A percentile compares a stretch with the other conserved stretches of the same genome.
Evolutionary conservation across 1,140 invertebrate genomes (phyloP).

Genomic region (Bombus haemorrhoidalis): DNA sequence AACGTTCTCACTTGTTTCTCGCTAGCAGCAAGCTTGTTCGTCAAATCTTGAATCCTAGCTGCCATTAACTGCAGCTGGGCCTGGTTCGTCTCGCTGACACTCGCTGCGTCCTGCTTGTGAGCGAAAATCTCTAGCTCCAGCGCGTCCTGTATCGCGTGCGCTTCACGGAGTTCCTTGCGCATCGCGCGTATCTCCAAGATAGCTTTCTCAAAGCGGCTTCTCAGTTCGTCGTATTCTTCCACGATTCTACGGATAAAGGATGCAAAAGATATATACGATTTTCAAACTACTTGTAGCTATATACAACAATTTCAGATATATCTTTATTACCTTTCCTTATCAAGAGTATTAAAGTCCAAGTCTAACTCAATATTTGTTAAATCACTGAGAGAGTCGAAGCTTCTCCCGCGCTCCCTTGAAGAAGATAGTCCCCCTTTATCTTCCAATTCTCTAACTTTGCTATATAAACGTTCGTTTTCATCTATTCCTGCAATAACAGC

Average conservation of each 20-base stretch:
- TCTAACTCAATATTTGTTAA: conserved; percentile 91
- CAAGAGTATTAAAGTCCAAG: conserved; percentile 88
- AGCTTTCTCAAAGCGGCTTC: conserved; percentile 90
- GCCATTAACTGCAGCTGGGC: conserved; percentile 91
- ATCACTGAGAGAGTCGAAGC: conserved; percentile 91
- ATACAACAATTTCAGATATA: background rate
- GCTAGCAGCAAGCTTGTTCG: conserved; percentile 90
- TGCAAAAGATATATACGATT: background rate
- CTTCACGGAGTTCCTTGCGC: conserved; percentile 91
- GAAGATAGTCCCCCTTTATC: conserved; percentile 82
- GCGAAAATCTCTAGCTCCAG: conserved; percentile 90
- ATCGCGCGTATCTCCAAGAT: conserved; percentile 91
- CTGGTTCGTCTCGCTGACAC: conserved; percentile 87
- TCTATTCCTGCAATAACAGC: conserved; percentile 83
- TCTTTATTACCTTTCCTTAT: conserved; percentile 85
- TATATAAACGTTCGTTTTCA: conserved; percentile 90
- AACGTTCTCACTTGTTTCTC: conserved; percentile 91
- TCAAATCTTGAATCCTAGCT: conserved; percentile 92
- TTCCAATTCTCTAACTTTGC: conserved; percentile 88
- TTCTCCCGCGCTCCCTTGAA: conserved; percentile 84
- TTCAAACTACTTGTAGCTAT: background rate
- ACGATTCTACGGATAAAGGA: conserved; percentile 84
- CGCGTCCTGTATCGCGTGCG: conserved; percentile 90
- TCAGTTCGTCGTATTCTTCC: conserved; percentile 90
- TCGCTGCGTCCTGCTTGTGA: conserved; percentile 88